Percentiles rank a stretch among this genome's conserved stretches.
Evolutionary conservation across 2,113 vertebrate species (phyloP).

Genomic region (Pleuronectes platessa): DNA sequence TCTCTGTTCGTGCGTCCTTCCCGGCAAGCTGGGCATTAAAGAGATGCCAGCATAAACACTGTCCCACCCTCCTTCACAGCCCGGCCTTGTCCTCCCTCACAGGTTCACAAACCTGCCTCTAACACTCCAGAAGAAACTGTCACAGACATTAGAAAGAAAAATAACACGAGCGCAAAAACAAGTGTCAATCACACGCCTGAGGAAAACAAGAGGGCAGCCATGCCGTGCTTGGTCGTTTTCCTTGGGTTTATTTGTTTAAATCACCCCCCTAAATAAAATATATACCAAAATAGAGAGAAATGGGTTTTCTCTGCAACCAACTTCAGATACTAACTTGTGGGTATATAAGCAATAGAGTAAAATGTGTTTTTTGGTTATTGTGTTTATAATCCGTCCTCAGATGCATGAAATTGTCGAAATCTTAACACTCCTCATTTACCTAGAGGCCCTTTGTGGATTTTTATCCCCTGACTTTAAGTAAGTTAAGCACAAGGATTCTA

Average conservation of each 20-base stretch:
- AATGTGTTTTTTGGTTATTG: no score
- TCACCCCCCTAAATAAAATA: not conserved
- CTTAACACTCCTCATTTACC: not conserved
- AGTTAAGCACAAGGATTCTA: conserved; percentile 6
- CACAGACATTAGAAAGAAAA: conserved; percentile 20
- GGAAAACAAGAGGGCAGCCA: conserved; percentile 23
- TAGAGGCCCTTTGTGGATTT: not conserved
- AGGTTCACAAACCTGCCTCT: conserved; percentile 49
- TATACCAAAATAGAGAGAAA: not conserved
- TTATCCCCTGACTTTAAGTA: not conserved
- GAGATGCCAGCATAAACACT: conserved; percentile 57
- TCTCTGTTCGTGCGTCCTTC: conserved; percentile 28
- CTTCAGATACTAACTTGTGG: no score
- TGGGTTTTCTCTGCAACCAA: not conserved
- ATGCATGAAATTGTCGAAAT: not conserved
- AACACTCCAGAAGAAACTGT: conserved; percentile 37
- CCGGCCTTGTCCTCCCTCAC: conserved; percentile 38
- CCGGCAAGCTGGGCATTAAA: conserved; percentile 42
- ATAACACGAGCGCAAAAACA: conserved; percentile 6
- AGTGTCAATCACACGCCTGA: conserved; percentile 30
- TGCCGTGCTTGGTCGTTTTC: conserved; percentile 25
- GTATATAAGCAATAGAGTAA: no score
- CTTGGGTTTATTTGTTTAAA: conserved; percentile 6
- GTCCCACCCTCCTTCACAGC: conserved; percentile 57
- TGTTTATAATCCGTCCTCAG: not conserved